Conservation (phyloP, 1,140 invertebrate genomes). For the Meloidogyne hapla region DNA sequence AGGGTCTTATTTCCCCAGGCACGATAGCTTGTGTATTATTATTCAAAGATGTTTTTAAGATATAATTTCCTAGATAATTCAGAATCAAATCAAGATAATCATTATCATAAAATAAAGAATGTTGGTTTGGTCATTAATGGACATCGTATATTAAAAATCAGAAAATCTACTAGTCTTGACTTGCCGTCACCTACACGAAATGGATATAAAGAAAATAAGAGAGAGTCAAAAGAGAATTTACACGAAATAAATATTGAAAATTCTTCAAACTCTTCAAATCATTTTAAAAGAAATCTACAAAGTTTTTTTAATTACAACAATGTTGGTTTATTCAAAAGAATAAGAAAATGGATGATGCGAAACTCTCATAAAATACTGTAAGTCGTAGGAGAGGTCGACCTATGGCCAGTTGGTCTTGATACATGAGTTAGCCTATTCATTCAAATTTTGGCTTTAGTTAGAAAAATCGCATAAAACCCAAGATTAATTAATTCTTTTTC, state of each 20-base stretch:
- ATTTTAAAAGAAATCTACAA: neutral
- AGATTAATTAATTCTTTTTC: too few relatives aligned
- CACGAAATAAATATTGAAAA: neutral
- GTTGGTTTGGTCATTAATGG: neutral
- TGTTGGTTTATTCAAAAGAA: constrained; percentile 13
- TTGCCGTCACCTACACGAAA: neutral
- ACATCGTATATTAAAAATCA: neutral
- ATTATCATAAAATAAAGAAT: neutral
- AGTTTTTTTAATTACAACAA: neutral
- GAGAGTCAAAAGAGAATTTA: neutral
- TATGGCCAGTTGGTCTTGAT: too few relatives aligned
- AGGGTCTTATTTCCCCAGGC: too few relatives aligned
- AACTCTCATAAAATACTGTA: constrained; percentile 24
- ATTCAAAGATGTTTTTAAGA: too few relatives aligned
- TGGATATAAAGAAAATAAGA: too few relatives aligned
- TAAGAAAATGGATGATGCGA: constrained; percentile 27
- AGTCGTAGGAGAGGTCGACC: too few relatives aligned
- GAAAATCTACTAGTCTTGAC: neutral
- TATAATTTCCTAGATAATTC: neutral
- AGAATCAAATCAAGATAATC: neutral
- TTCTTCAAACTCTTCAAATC: neutral
- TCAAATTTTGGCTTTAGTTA: too few relatives aligned
- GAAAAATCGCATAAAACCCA: too few relatives aligned
- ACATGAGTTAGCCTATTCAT: too few relatives aligned
- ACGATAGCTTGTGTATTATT: too few relatives aligned